phyloP scores from a whole-genome alignment of 2,797 vertebrate genomes.

The Gymnocypris eckloni region DNA sequence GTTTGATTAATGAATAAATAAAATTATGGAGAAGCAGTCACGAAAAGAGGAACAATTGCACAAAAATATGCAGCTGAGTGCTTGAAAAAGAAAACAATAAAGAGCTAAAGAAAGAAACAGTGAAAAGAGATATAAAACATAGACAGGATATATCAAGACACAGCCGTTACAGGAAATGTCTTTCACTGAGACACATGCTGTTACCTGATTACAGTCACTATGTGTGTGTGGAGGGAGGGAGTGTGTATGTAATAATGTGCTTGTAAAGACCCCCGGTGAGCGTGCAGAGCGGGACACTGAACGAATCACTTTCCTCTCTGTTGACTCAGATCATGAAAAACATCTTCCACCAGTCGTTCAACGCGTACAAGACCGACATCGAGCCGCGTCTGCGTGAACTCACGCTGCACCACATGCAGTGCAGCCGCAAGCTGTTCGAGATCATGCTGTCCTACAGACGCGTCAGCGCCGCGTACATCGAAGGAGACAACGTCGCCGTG shows the following conservation, averaged over 20 bases:
- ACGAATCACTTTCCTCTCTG: background rate
- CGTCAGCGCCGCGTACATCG: slow-evolving; percentile 78
- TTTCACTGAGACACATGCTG: slow-evolving; percentile 54
- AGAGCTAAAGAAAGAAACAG: background rate
- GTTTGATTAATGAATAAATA: background rate
- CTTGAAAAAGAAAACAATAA: background rate
- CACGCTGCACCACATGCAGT: slow-evolving; percentile 76
- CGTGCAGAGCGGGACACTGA: slow-evolving; percentile 21
- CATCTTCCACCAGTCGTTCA: slow-evolving; percentile 84
- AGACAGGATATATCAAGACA: slow-evolving; percentile 27
- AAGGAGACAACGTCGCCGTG: slow-evolving; percentile 78
- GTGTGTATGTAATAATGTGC: slow-evolving; percentile 24
- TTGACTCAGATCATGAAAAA: slow-evolving; percentile 80
- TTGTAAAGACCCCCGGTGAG: slow-evolving; percentile 24
- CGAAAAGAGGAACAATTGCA: background rate
- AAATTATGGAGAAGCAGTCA: slow-evolving; percentile 45
- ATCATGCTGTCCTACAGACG: slow-evolving; percentile 78
- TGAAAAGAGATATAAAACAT: background rate
- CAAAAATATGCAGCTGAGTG: background rate
- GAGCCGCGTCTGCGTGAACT: slow-evolving; percentile 78
- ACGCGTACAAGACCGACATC: slow-evolving; percentile 80
- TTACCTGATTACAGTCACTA: slow-evolving; percentile 65
- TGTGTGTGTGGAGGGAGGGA: slow-evolving; percentile 3
- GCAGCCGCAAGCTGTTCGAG: slow-evolving; percentile 82
- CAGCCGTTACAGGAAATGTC: slow-evolving; percentile 52